Percentiles rank a stretch among this genome's conserved stretches.
Conservation (phyloP, 2,113 vertebrate genomes). For the Microtus ochrogaster region DNA sequence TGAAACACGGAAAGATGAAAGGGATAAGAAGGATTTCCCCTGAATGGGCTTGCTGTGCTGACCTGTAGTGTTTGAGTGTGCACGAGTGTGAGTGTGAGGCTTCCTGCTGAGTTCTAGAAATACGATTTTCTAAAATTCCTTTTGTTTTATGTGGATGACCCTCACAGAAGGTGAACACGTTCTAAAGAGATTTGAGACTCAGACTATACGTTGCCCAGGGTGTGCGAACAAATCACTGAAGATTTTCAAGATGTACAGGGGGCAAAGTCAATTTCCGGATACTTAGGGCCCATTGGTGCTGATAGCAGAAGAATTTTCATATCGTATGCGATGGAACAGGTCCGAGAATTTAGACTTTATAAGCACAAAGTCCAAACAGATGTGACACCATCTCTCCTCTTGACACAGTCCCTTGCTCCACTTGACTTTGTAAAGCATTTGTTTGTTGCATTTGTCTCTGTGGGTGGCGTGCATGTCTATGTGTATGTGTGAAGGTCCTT, state of each 20-base stretch:
- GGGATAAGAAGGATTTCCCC: neutral
- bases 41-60: neutral
- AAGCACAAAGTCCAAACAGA: neutral
- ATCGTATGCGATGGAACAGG: neutral
- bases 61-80: accelerated
- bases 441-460: neutral
- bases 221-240: neutral
- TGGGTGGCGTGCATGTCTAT: neutral
- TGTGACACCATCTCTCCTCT: neutral
- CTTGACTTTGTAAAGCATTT: neutral
- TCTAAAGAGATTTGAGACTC: neutral
- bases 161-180: neutral
- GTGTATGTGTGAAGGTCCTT: neutral
- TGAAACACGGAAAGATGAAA: neutral
- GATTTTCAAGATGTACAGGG: slow-evolving; percentile 13
- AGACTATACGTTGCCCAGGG: neutral
- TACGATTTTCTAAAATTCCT: neutral
- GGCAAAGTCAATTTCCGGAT: neutral
- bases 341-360: neutral
- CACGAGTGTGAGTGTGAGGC: too few species aligned
- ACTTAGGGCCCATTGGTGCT: neutral
- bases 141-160: neutral
- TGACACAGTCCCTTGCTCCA: neutral
- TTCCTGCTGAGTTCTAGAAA: neutral
- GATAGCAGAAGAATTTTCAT: neutral